Evolutionary conservation across 92 coral and sea anemone species (phyloP).

Genomic region (Epizoanthus rinbou): DNA sequence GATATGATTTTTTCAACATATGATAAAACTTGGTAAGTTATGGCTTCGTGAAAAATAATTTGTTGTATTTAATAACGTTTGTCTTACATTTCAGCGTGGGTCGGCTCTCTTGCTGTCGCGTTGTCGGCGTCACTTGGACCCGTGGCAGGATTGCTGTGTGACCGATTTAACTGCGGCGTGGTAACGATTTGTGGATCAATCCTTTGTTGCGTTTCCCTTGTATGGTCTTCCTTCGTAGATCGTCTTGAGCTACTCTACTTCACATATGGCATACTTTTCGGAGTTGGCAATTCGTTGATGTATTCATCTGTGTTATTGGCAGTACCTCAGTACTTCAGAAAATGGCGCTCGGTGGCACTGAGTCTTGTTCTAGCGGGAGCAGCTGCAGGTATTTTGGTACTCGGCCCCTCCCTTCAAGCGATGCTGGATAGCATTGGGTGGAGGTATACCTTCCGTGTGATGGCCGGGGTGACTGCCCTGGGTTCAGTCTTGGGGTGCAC

Average conservation of each 20-base stretch:
- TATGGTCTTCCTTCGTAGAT: slow-evolving; percentile 33
- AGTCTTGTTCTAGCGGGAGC: neutral
- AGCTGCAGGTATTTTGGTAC: neutral
- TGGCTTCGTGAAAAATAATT: no score
- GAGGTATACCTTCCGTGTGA: neutral
- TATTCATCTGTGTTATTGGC: neutral
- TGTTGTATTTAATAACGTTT: no score
- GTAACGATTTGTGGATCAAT: slow-evolving; percentile 34
- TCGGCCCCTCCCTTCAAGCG: neutral
- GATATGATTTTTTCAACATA: no score
- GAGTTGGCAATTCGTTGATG: neutral
- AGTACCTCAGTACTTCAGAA: neutral
- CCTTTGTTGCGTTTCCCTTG: slow-evolving; percentile 24
- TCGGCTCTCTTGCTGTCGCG: slow-evolving; percentile 34
- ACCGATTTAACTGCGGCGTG: slow-evolving; percentile 34
- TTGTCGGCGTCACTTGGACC: slow-evolving; percentile 24
- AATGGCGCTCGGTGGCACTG: neutral
- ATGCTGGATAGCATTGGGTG: neutral
- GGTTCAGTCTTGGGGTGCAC: neutral
- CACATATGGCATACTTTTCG: slow-evolving; percentile 15
- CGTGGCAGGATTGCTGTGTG: slow-evolving; percentile 9
- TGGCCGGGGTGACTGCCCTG: neutral
- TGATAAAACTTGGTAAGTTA: no score
- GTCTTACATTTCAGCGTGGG: slow-evolving; percentile 20
- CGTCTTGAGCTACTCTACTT: slow-evolving; percentile 17